Base-by-base conservation (phyloP, 2,888 invertebrate genomes). In the Congeria kusceri region DNA sequence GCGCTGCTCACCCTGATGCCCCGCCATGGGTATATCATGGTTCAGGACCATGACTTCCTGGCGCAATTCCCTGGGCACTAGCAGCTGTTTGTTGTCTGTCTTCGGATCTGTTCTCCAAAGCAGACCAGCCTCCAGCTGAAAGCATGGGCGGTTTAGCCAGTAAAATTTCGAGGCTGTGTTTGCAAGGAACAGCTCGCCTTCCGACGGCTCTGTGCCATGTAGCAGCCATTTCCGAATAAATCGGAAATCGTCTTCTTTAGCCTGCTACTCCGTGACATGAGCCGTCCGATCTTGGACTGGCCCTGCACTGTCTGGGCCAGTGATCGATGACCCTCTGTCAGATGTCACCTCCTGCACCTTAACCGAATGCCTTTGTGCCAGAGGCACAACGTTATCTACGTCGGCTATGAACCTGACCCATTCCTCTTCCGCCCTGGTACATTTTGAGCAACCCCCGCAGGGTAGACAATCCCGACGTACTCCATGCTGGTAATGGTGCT, bases 381-480 rank as follows among this genome's bases (percentile, higher is more conserved):
- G 53, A 5, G 53, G 53, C 13, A 5, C 53, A 1, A 53, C 53
- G n/a, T 53, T 25, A 25, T 53, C 20, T 20, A 53, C 53, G 1
- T 20, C 25, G 1, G 13, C 53, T 53, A 53, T 53, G 5, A 53
- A 53, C 23, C 25, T 53, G 18, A 15, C 18, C 53, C 53, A 53
- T 9, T 18, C n/a, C 9, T 23, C 25, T 9, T 53, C 53, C 9
- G 53, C 53, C 25, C 20, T 9, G 13, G 7, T 53, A 53, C 53
- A 53, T 18, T 53, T 53, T 53, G 53, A 23, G n/a, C 53, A 53
- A 9, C 53, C 53, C 53, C 53, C 53, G 18, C 53, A 53, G n/a
- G 53, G 53, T 53, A 53, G 53, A 5, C n/a, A 9, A 9, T 1
- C 53, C 11, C 13, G n/a, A 20, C 25, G 20, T 20, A 53, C 20